Base-by-base conservation (phyloP, 2,888 invertebrate genomes). In the Acronicta alni region DNA sequence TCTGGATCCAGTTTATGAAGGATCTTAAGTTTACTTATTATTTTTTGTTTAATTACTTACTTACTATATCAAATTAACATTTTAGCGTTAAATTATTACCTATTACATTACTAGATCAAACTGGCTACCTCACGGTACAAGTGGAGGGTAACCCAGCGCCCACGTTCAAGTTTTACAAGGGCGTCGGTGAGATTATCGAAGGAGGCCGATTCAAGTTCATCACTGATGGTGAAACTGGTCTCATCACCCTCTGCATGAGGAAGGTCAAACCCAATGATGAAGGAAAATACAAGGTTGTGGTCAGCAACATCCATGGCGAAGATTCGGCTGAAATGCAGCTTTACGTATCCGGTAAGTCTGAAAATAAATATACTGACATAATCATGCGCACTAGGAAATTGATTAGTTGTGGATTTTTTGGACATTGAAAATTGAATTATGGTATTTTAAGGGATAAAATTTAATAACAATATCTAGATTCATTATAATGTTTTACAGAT, bases 251-350 rank as follows among this genome's bases (percentile, higher is more conserved):
- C 66, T 98, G 98, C 88, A 98, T 99, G 95, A 96, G 98, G 80
- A 99, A 99, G 95, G 97, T 98, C 75, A 98, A 99, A 87, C 98
- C 98, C 45, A 98, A 98, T 83, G 99, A 99, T 96, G 99, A 99
- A 93, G 98, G 98, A 53, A 98, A 97, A 93, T 99, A 99, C 94
- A 98, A 97, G 88, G 95, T 99, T 83, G 97, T 98, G 73, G 96
- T 99, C 72, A 97, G 97, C 86, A 99, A 99, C 89, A 96, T 97
- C 74, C 98, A 99, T 84, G 99, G 99, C 61, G 98, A 98, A 87
- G 99, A 99, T 92, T 97, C 98, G 0, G 99, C 98, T 62, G 99
- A 99, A 89, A 98, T 98, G 96, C 97, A 97, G 85, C 96, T 99
- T 74, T 99, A 98, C 89, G 99, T 99, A 63, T 99, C 99, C 82